These are phyloP conservation scores for Selene dorsalis DNA, from an alignment of 2,797 vertebrate species.

Conservation along the genomic window DNA sequence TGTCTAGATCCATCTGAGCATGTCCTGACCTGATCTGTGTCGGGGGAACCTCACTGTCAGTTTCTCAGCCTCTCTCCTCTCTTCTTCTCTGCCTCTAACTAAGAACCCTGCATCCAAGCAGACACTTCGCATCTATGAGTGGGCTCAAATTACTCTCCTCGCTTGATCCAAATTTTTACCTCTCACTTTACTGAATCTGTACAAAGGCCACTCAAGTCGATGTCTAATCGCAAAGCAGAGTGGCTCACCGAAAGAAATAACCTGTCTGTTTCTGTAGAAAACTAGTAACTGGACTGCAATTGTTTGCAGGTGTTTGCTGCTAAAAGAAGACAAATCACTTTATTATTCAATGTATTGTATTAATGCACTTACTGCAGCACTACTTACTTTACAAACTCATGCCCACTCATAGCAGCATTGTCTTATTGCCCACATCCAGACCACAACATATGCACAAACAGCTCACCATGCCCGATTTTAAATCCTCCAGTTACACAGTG, in stretches of 20 bases:
- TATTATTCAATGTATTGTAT: neutral
- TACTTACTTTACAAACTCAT: neutral
- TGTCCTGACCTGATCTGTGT: constrained; percentile 66
- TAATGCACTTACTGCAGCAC: neutral
- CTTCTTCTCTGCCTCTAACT: constrained; percentile 67
- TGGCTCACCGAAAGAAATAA: constrained; percentile 7
- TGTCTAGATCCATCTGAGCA: constrained; percentile 75
- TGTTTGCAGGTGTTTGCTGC: neutral
- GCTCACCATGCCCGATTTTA: constrained; percentile 46
- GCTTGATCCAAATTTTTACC: constrained; percentile 27
- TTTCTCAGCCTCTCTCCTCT: constrained; percentile 48
- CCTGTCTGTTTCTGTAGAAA: neutral
- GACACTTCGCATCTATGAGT: constrained; percentile 75
- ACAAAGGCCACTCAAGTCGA: constrained; percentile 2
- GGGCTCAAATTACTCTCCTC: constrained; percentile 48
- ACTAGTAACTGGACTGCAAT: neutral
- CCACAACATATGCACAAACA: constrained; percentile 56
- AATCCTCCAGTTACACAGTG: constrained; percentile 39
- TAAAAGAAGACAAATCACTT: neutral
- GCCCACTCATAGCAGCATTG: constrained; percentile 76
- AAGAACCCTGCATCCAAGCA: constrained; percentile 67
- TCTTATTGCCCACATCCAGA: constrained; percentile 62
- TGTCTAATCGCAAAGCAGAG: constrained; percentile 21
- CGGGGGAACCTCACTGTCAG: constrained; percentile 30
- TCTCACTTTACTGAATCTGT: constrained; percentile 19